Evolutionary conservation across 2,888 invertebrate genomes (phyloP).

Genomic region (Leptopilina drosophilae): DNA sequence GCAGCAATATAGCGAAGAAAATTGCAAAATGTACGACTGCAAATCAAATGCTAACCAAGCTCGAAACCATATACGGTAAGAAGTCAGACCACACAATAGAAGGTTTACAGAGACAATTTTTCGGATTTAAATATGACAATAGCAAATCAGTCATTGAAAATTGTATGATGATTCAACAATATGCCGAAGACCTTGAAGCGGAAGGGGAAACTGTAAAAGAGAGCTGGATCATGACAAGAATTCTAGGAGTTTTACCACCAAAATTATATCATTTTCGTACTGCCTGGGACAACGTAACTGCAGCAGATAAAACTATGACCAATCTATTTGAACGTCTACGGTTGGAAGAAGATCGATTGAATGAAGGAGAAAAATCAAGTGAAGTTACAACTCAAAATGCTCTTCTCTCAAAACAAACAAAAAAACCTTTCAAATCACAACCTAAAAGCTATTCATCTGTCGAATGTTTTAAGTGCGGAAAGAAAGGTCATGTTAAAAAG

Average conservation of each 20-base stretch:
- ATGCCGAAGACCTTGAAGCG: constrained; percentile 53
- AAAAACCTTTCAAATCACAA: neutral
- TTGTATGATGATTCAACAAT: constrained; percentile 53
- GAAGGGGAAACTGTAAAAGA: constrained; percentile 57
- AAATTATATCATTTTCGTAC: constrained; percentile 60
- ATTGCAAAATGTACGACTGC: too few relatives aligned
- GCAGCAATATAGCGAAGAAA: too few relatives aligned
- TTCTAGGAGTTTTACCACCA: constrained; percentile 55
- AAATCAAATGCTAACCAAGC: too few relatives aligned
- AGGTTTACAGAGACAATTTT: constrained; percentile 50
- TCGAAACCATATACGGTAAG: too few relatives aligned
- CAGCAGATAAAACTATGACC: constrained; percentile 37
- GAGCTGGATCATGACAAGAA: constrained; percentile 57
- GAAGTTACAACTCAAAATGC: constrained; percentile 31
- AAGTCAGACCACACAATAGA: too few relatives aligned
- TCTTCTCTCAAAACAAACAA: constrained; percentile 4
- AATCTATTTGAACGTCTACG: constrained; percentile 42
- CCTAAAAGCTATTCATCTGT: neutral
- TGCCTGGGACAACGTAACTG: constrained; percentile 56
- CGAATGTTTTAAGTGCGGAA: constrained; percentile 50
- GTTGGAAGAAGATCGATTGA: constrained; percentile 52
- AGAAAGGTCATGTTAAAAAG: constrained; percentile 58
- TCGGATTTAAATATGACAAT: constrained; percentile 56
- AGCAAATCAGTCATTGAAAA: constrained; percentile 57
- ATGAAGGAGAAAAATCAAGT: constrained; percentile 44